A percentile compares a stretch with the other conserved stretches of the same genome.
These are phyloP conservation scores for Hestina assimilis DNA, from an alignment of 1,140 invertebrate genomes.

Conservation along the genomic window DNA sequence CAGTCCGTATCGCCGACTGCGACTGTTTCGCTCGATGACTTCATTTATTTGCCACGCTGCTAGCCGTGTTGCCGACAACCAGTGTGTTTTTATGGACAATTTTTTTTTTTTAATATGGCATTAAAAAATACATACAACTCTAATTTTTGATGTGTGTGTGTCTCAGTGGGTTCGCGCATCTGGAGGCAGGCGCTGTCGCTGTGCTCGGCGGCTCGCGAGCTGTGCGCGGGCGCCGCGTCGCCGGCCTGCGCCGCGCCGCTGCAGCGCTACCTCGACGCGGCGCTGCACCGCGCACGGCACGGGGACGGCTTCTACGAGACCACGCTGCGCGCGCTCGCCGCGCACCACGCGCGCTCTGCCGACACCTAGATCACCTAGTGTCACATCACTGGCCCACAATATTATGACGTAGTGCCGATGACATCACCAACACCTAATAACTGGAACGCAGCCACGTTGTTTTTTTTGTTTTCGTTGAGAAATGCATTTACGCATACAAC, in stretches of 20 bases:
- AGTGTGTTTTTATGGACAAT: too few relatives aligned
- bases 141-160: not conserved
- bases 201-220: slow-evolving; percentile 48
- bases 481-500: too few relatives aligned
- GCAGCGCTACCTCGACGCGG: slow-evolving; percentile 48
- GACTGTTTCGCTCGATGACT: too few relatives aligned
- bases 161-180: slow-evolving; percentile 50
- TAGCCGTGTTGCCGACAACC: too few relatives aligned
- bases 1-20: too few relatives aligned
- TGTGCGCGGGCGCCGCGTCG: slow-evolving; percentile 27
- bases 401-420: too few relatives aligned
- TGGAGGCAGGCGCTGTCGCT: slow-evolving; percentile 57
- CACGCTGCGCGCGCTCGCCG: slow-evolving; percentile 27
- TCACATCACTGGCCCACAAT: not conserved
- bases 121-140: too few relatives aligned
- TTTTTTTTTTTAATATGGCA: not conserved
- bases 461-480: too few relatives aligned
- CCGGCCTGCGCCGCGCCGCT: slow-evolving; percentile 27
- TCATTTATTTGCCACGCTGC: too few relatives aligned
- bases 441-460: too few relatives aligned
- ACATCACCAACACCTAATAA: too few relatives aligned
- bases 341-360: slow-evolving; percentile 6
- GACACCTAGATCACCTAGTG: not conserved
- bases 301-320: slow-evolving; percentile 35
- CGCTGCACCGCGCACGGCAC: slow-evolving; percentile 37